Percentiles rank a stretch among this genome's conserved stretches.
phyloP scores from a whole-genome alignment of 2,888 invertebrate genomes.

The Pterobdella sp. region DNA sequence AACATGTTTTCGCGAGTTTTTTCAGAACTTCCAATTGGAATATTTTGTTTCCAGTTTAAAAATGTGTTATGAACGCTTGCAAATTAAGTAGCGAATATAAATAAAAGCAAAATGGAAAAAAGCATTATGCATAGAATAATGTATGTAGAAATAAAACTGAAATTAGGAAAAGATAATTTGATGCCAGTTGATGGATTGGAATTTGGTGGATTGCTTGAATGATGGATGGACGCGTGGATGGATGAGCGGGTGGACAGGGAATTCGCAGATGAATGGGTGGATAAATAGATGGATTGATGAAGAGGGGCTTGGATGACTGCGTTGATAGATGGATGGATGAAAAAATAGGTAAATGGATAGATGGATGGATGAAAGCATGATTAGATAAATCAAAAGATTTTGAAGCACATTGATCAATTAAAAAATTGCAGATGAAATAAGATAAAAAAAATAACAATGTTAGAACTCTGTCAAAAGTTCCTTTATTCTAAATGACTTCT shows the following conservation, averaged over 20 bases:
- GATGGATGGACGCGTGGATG: neutral
- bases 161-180: too few species aligned
- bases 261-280: neutral
- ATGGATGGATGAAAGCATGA: neutral
- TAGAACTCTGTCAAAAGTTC: neutral
- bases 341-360: neutral
- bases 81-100: too few species aligned
- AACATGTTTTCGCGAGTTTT: too few species aligned
- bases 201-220: neutral
- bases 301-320: neutral
- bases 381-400: neutral
- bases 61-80: too few species aligned
- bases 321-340: neutral
- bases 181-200: too few species aligned
- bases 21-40: too few species aligned
- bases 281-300: neutral
- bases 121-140: too few species aligned
- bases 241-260: neutral
- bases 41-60: too few species aligned
- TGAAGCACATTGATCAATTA: neutral
- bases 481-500: too few species aligned
- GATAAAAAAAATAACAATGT: neutral
- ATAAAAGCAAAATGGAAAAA: too few species aligned
- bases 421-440: neutral
- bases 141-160: too few species aligned